These are phyloP conservation scores for Halictus rubicundus DNA, from an alignment of 1,140 invertebrate genomes.

Conservation along the genomic window DNA sequence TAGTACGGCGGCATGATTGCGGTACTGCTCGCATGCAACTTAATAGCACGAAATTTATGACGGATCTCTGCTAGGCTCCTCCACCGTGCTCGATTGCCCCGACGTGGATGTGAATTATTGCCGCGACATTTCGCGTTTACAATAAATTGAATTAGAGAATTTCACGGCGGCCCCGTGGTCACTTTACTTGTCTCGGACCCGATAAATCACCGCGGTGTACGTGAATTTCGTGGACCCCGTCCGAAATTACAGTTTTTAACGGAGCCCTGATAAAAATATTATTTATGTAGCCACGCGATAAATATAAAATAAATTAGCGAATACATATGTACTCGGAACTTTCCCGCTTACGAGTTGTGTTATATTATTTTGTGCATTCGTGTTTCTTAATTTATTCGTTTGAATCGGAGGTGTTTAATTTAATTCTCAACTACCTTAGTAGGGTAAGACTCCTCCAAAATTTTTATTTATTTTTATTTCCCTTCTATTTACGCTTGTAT, in stretches of 20 bases:
- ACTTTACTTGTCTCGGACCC: neutral
- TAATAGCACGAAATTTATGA: constrained; percentile 51
- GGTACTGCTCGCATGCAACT: constrained; percentile 36
- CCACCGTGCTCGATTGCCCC: neutral
- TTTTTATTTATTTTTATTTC: no score
- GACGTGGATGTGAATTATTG: constrained; percentile 1
- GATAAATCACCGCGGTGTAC: neutral
- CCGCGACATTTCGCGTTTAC: constrained; percentile 35
- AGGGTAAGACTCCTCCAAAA: no score
- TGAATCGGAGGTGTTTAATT: no score
- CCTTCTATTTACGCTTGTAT: no score
- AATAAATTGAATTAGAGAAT: constrained; percentile 39
- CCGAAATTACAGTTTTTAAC: neutral
- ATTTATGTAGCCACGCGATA: no score
- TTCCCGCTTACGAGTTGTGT: no score
- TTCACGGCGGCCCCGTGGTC: neutral
- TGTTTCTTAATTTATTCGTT: no score
- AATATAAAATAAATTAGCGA: no score
- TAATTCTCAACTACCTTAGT: no score
- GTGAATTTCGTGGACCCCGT: neutral
- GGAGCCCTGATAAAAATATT: neutral
- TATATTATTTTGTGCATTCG: no score
- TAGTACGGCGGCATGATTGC: constrained; percentile 31
- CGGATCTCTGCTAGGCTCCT: constrained; percentile 16
- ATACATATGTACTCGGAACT: no score